A percentile compares a stretch with the other conserved stretches of the same genome.
These are phyloP conservation scores for Tympanuchus pallidicinctus DNA, from an alignment of 2,113 vertebrate species.

Conservation along the genomic window DNA sequence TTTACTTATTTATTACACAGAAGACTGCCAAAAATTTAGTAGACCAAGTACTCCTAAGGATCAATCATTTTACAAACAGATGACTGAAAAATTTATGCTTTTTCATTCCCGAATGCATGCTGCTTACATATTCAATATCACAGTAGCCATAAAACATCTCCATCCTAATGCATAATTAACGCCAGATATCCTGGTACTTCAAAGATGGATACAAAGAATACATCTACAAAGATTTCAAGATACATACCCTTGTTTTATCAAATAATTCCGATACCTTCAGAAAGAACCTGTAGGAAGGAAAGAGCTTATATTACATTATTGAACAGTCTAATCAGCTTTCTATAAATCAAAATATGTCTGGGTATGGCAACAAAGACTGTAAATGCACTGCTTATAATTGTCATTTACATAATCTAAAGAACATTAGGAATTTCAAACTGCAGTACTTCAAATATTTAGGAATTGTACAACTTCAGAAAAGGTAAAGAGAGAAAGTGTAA, in stretches of 20 bases:
- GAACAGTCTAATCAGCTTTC: not conserved
- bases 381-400: not conserved
- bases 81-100: not conserved
- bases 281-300: slow-evolving; percentile 88
- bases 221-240: not conserved
- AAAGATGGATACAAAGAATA: not conserved
- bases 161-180: not conserved
- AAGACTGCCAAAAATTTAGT: not conserved
- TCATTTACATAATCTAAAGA: not conserved
- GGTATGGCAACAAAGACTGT: not conserved
- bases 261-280: slow-evolving; percentile 97
- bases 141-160: not conserved
- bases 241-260: slow-evolving; percentile 96
- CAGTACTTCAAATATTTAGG: not conserved
- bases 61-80: not conserved
- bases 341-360: not conserved
- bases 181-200: not conserved
- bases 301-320: slow-evolving; percentile 11
- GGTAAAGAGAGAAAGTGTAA: not conserved
- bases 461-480: not conserved
- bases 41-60: not conserved
- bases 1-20: not conserved
- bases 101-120: not conserved
- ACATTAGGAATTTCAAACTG: not conserved
- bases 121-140: not conserved